A percentile compares a stretch with the other conserved stretches of the same genome.
phyloP scores from a whole-genome alignment of 2,113 vertebrate genomes.

The Phalacrocorax carbo region DNA sequence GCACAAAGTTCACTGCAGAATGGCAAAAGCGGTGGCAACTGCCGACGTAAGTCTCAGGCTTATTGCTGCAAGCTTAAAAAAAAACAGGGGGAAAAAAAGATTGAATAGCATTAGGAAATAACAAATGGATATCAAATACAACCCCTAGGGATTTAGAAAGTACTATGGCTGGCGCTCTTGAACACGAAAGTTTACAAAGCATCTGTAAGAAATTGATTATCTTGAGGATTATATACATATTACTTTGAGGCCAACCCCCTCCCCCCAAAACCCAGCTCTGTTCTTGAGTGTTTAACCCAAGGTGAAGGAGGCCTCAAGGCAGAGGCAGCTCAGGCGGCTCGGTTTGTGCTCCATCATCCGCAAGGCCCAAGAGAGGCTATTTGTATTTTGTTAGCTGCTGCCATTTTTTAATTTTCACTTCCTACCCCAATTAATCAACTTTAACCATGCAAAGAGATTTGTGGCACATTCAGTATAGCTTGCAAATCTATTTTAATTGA shows the following conservation, averaged over 20 bases:
- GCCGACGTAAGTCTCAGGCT: neutral
- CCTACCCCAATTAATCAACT: conserved; percentile 56
- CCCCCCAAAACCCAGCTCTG: neutral
- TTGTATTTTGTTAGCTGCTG: neutral
- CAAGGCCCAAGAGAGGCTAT: neutral
- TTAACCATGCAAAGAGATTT: conserved; percentile 62
- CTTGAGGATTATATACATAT: conserved; percentile 34
- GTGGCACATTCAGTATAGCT: neutral
- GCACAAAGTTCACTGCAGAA: conserved; percentile 48
- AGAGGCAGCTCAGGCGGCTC: neutral
- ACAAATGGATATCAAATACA: conserved; percentile 51
- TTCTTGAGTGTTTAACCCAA: conserved; percentile 14
- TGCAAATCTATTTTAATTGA: conserved; percentile 63
- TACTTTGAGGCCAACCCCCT: neutral
- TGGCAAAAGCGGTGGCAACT: neutral
- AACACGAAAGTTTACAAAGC: conserved; percentile 32
- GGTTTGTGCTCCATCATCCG: neutral
- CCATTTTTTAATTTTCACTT: conserved; percentile 58
- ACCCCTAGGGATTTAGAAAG: conserved; percentile 27
- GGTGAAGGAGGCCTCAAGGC: conserved; percentile 11
- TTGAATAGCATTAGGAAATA: conserved; percentile 52
- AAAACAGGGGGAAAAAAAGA: neutral
- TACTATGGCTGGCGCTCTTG: neutral
- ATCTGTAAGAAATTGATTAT: conserved; percentile 42
- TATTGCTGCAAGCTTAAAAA: conserved; percentile 3